A percentile compares a stretch with the other conserved stretches of the same genome.
phyloP scores from a whole-genome alignment of 2,888 invertebrate genomes.

The Dynastes grantii region DNA sequence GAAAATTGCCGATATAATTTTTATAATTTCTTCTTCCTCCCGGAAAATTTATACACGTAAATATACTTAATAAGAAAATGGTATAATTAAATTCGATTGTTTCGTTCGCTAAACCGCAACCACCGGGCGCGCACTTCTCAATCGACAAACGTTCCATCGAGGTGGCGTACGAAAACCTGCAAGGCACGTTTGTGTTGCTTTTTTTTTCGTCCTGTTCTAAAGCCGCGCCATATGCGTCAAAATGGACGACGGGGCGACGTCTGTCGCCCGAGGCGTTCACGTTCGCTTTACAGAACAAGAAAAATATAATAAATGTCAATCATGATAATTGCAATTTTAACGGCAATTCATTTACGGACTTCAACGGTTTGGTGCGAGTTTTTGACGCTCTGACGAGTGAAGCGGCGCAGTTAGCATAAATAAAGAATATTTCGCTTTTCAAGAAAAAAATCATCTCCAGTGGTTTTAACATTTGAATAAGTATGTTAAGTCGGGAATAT shows the following conservation, averaged over 20 bases:
- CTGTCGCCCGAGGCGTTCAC: conserved; percentile 37
- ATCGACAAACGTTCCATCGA: background rate
- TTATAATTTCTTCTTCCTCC: too few relatives aligned
- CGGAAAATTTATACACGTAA: too few relatives aligned
- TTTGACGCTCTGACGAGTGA: too few relatives aligned
- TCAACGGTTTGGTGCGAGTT: too few relatives aligned
- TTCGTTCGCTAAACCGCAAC: conserved; percentile 10
- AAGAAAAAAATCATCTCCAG: background rate
- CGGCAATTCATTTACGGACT: conserved; percentile 2
- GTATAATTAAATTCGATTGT: background rate
- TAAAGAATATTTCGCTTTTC: background rate
- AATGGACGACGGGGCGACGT: conserved; percentile 25
- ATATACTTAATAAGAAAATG: background rate
- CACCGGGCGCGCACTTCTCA: background rate
- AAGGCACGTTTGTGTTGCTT: background rate
- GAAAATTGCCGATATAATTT: too few relatives aligned
- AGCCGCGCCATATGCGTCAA: conserved; percentile 6
- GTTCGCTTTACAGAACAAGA: background rate
- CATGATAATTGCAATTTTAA: conserved; percentile 8
- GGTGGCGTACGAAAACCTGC: background rate
- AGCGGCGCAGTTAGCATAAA: too few relatives aligned
- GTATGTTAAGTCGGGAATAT: too few relatives aligned
- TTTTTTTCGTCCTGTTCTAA: background rate
- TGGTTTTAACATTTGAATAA: background rate
- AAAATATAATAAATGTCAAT: conserved; percentile 2